Conservation (phyloP, 2,888 invertebrate species). For the Tupiocoris notatus region DNA sequence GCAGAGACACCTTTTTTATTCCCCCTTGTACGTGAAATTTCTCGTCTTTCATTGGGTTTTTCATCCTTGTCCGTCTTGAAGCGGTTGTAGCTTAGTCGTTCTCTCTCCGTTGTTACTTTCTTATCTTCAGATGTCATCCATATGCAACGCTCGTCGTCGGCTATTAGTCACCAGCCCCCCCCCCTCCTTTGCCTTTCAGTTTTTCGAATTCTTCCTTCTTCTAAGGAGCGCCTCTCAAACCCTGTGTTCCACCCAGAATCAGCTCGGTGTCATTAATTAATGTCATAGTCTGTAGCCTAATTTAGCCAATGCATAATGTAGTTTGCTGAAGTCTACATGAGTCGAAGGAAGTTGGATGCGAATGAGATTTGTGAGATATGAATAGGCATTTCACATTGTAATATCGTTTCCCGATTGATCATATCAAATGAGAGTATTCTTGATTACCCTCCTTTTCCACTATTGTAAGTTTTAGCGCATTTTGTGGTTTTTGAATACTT, state of each 20-base stretch:
- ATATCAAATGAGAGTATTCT: too few relatives aligned
- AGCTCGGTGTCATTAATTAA: not conserved
- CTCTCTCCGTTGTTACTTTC: not conserved
- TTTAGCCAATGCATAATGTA: too few relatives aligned
- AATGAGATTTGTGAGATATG: too few relatives aligned
- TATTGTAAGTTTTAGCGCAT: too few relatives aligned
- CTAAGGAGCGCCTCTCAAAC: too few relatives aligned
- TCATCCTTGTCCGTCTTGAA: not conserved
- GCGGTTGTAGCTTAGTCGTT: not conserved
- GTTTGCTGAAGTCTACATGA: too few relatives aligned
- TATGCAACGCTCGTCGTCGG: conserved; percentile 34
- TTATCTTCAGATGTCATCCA: conserved; percentile 35
- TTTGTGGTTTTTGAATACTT: too few relatives aligned
- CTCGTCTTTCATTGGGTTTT: not conserved
- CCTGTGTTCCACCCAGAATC: not conserved
- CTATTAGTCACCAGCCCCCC: conserved; percentile 29
- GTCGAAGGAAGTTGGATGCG: too few relatives aligned
- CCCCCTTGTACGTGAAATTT: not conserved
- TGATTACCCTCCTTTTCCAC: too few relatives aligned
- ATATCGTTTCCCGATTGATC: too few relatives aligned
- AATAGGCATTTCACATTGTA: too few relatives aligned
- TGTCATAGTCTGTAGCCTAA: too few relatives aligned
- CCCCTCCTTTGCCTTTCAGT: conserved; percentile 5
- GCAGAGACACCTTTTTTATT: not conserved
- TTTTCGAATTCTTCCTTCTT: not conserved